phyloP scores from a whole-genome alignment of 2,113 vertebrate genomes.

The Peromyscus maniculatus region DNA sequence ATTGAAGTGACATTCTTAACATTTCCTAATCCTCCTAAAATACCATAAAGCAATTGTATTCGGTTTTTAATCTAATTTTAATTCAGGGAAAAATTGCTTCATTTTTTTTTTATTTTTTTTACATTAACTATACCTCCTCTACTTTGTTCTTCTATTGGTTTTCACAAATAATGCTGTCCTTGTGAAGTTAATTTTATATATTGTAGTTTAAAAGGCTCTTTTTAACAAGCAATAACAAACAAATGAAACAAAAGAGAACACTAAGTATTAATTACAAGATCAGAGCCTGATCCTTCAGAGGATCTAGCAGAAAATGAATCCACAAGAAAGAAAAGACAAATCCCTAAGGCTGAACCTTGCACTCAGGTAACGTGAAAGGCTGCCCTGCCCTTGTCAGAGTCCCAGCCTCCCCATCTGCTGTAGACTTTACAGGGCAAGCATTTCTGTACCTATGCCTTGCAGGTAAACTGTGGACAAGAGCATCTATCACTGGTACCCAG shows the following conservation, averaged over 20 bases:
- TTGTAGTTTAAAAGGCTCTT: neutral
- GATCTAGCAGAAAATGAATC: neutral
- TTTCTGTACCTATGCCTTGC: neutral
- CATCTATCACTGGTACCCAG: neutral
- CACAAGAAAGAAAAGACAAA: neutral
- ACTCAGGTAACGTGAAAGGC: accelerated
- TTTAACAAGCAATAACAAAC: conserved; percentile 7
- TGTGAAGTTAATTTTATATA: neutral
- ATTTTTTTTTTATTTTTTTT: neutral
- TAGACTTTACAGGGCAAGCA: neutral
- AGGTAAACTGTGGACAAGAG: neutral
- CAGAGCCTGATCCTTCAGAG: neutral
- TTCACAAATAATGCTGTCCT: conserved; percentile 1
- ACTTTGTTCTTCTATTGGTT: neutral
- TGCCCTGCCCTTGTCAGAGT: neutral
- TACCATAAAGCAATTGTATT: neutral
- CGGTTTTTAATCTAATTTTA: conserved; percentile 12
- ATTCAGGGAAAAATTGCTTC: neutral
- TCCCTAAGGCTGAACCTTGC: accelerated
- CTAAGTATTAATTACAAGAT: neutral
- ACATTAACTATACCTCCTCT: neutral
- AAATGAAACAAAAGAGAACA: neutral
- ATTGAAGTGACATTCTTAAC: conserved; percentile 4
- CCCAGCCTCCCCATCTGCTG: too few species aligned
- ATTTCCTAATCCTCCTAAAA: neutral